Evolutionary conservation across 2,113 vertebrate species (phyloP), one percentile per base, ranked within the genome.

Genomic region (Eulemur macaco): DNA sequence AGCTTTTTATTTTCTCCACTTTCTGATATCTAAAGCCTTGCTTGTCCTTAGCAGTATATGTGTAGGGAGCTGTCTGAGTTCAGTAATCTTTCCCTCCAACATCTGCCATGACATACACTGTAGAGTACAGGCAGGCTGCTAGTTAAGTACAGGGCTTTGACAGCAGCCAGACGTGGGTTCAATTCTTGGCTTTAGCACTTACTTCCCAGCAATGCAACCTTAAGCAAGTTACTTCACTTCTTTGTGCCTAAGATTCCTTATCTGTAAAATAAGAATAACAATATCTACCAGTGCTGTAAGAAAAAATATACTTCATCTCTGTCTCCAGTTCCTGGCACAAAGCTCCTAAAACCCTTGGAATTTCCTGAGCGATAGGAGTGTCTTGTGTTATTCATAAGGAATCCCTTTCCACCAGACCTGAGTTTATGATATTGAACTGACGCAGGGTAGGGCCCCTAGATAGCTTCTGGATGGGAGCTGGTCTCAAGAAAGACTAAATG

Each of bases 321-420:
- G 52, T 93, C 45, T 18, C 77, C 56, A n/a, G 77, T 85, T 84
- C 64, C 60, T 76, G 52, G 71, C 27, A 58, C 58, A 95, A 90
- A 96, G 34, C 25, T 76, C 50, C 74, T 90, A 87, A 95, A 73
- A 78, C 50, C 25, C 31, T 83, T 94, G 68, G 78, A 86, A 94
- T 92, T 97, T 93, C 83, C 74, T 89, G 89, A 73, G 71, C 60
- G 63, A 54, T 80, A 90, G 27, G 39, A 92, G 12, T 88, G 6
- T 86, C 88, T 86, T 74, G 47, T 81, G 54, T 47, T 91, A 86
- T 88, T 95, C 58, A 91, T 66, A 80, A 90, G 50, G n/a, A 95
- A 88, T 52, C 52, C 34, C 64, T 96, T 88, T 87, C 54, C 64
- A 85, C 47, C n/a, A 86, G 23, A 71, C 4, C 60, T 81, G 86